These are phyloP conservation scores for Oenanthe oenanthe DNA, from an alignment of 2,113 vertebrate genomes.

Conservation along the genomic window DNA sequence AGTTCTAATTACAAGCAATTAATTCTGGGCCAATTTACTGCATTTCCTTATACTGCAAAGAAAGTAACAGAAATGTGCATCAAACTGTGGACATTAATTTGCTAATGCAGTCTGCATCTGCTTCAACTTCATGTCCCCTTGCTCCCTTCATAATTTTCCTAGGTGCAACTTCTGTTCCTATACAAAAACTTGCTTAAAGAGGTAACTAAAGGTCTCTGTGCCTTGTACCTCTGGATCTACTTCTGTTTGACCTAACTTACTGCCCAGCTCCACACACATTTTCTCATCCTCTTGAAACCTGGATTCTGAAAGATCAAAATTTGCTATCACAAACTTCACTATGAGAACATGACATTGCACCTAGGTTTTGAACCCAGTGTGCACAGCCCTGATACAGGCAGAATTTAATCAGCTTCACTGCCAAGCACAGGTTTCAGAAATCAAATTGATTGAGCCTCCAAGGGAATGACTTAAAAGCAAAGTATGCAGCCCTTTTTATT, in stretches of 20 bases:
- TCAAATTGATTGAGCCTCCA: slow-evolving; percentile 47
- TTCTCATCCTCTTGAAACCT: not conserved
- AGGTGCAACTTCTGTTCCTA: not conserved
- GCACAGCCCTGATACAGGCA: not conserved
- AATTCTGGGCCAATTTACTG: not conserved
- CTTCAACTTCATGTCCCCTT: not conserved
- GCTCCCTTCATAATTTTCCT: not conserved
- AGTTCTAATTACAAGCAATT: not conserved
- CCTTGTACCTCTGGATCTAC: not conserved
- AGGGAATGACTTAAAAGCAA: slow-evolving; percentile 50
- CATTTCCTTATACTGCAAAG: not conserved
- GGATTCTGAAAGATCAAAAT: not conserved
- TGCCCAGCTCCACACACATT: not conserved
- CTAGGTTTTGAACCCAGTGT: not conserved
- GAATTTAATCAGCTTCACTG: slow-evolving; percentile 48
- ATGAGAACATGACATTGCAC: not conserved
- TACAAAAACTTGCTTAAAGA: not conserved
- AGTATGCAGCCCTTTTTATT: slow-evolving; percentile 40
- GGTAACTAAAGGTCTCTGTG: not conserved
- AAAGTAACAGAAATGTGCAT: not conserved
- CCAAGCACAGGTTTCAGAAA: slow-evolving; percentile 42
- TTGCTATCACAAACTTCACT: not conserved
- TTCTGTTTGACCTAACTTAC: not conserved
- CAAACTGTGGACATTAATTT: not conserved
- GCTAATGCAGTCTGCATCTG: not conserved